Percentiles rank a stretch among this genome's conserved stretches.
Evolutionary conservation across 2,888 invertebrate genomes (phyloP).

Genomic region (Thereva unica): DNA sequence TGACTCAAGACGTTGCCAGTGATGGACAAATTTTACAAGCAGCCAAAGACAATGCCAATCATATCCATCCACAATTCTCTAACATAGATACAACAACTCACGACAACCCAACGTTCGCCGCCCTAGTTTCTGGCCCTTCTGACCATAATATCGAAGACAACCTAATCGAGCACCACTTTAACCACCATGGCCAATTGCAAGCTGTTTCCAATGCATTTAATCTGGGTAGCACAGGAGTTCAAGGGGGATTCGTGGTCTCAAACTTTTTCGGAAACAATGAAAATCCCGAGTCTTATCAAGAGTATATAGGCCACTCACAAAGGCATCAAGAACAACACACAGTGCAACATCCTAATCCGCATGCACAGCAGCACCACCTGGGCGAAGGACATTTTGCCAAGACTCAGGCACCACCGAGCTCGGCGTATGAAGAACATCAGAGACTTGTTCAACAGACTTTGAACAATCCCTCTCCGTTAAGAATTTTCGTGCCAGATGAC

Average conservation of each 20-base stretch:
- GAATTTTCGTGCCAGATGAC: conserved; percentile 61
- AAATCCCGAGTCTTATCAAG: conserved; percentile 51
- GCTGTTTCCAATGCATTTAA: conserved; percentile 51
- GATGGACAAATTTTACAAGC: conserved; percentile 56
- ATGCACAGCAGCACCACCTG: not conserved
- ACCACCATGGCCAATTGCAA: conserved; percentile 45
- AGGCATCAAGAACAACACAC: conserved; percentile 50
- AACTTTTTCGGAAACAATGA: conserved; percentile 52
- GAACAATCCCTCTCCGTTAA: conserved; percentile 54
- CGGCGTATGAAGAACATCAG: conserved; percentile 54
- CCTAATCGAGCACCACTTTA: conserved; percentile 43
- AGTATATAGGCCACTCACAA: conserved; percentile 46
- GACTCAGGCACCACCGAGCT: conserved; percentile 44
- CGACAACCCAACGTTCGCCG: conserved; percentile 50
- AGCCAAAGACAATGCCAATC: conserved; percentile 51
- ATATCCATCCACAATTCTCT: conserved; percentile 51
- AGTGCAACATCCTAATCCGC: conserved; percentile 41
- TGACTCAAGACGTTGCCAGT: conserved; percentile 55
- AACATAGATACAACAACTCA: conserved; percentile 45
- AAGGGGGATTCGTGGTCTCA: conserved; percentile 55
- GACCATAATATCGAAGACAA: conserved; percentile 41
- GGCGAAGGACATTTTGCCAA: conserved; percentile 13
- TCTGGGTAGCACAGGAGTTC: conserved; percentile 46
- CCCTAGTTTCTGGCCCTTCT: conserved; percentile 52
- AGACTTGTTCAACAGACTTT: conserved; percentile 52